Evolutionary conservation across 1,140 invertebrate genomes (phyloP), one percentile per base, ranked within the genome.

Genomic region (Bombus polaris): DNA sequence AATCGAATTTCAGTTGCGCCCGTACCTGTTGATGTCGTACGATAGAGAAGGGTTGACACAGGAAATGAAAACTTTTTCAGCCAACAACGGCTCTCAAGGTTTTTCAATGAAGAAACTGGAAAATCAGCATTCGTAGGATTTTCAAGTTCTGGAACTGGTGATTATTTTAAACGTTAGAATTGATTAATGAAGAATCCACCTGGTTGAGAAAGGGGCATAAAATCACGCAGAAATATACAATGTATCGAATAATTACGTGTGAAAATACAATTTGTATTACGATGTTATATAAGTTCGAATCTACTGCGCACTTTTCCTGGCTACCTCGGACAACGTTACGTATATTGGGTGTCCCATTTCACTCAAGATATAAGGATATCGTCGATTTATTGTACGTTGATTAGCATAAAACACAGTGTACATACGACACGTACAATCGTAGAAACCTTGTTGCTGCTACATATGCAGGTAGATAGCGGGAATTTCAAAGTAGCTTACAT

Each of bases 381-480:
- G 59, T n/a, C 12, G 28, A 62, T n/a, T n/a, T 62, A 28, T n/a
- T n/a, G 12, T n/a, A n/a, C 59, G 59, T 10, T 13, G 59, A 62
- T 62, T n/a, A 35, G 32, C 4, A 18, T 35, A 35, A n/a, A 18
- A 35, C 65, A 35, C 15, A 6, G 28, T 15, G 28, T n/a, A n/a
- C 9, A 22, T n/a, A 42, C 39, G 5, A n/a, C 39, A 44, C 47
- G 47, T 53, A 53, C 39, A n/a, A n/a, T 18, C 28, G 25, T n/a
- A 18, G 39, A 32, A 44, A 42, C 13, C 28, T 44, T 44, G 71
- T 44, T 44, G 39, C 28, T 18, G 39, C 39, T 73, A 73, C 71
- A n/a, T 73, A 73, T 32, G 71, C 28, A 73, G 71, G 39, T 44
- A 73, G 39, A 73, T 44, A 73, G 35, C 71, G 13, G 39, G 39